Conservation (phyloP, 2,888 invertebrate species). For the Dascillus cervinus region DNA sequence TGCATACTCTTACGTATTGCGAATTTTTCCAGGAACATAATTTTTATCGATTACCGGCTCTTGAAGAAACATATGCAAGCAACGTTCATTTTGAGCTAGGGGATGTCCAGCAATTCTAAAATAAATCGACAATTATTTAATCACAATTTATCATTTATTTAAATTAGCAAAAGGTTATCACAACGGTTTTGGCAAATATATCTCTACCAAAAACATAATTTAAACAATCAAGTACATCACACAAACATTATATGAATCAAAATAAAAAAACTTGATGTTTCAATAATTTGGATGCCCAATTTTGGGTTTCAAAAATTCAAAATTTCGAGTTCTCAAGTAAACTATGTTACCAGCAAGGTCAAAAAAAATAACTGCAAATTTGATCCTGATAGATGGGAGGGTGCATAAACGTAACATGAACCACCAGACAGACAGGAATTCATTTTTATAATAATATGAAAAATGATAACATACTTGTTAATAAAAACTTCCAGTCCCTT, state of each 20-base stretch:
- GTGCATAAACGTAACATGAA: not conserved
- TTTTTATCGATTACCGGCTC: constrained; percentile 97
- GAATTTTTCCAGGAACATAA: constrained; percentile 98
- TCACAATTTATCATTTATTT: too few relatives aligned
- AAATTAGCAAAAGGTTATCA: too few relatives aligned
- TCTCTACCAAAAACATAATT: too few relatives aligned
- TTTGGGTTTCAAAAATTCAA: not conserved
- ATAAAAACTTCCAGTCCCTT: constrained; percentile 97
- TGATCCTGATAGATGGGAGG: not conserved
- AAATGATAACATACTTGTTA: constrained; percentile 69
- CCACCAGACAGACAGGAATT: not conserved
- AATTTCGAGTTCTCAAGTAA: not conserved
- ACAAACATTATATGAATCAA: too few relatives aligned
- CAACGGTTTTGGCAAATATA: too few relatives aligned
- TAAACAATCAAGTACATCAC: too few relatives aligned
- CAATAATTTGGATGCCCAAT: not conserved
- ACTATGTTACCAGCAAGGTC: too few relatives aligned
- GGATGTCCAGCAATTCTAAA: constrained; percentile 98
- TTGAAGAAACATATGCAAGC: constrained; percentile 98
- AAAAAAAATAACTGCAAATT: not conserved
- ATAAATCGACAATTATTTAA: too few relatives aligned
- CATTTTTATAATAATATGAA: not conserved
- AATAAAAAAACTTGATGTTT: not conserved
- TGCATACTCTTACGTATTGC: constrained; percentile 69
- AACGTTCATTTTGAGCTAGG: constrained; percentile 96